Evolutionary conservation across 2,113 vertebrate genomes (phyloP).

Genomic region (Panurus biarmicus): DNA sequence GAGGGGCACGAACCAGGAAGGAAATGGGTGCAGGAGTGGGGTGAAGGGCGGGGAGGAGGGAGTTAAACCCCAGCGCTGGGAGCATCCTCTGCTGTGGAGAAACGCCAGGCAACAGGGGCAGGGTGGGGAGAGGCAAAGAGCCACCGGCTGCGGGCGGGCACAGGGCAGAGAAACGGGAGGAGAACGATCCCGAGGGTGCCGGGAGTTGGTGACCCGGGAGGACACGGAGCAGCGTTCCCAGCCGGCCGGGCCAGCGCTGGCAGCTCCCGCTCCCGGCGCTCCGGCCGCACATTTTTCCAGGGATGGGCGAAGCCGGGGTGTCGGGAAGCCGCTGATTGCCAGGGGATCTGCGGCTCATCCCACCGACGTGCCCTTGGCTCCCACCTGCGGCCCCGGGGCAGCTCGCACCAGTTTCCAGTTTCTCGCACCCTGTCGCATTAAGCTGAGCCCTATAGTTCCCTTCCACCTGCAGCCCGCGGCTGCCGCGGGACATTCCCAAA

Average conservation of each 20-base stretch:
- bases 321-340: neutral
- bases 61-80: neutral
- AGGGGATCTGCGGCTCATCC: neutral
- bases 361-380: conserved; percentile 27
- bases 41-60: neutral
- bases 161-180: neutral
- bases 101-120: neutral
- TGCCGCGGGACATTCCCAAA: neutral
- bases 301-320: rapidly evolving
- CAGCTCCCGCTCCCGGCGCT: neutral
- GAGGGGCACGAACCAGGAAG: neutral
- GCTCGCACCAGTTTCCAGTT: neutral
- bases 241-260: neutral
- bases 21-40: neutral
- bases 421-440: neutral
- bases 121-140: neutral
- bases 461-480: neutral
- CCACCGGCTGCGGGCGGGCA: neutral
- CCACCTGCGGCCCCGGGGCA: conserved; percentile 24
- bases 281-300: neutral
- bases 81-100: neutral
- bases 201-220: rapidly evolving
- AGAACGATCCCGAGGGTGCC: too few species aligned
- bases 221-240: rapidly evolving
- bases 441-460: rapidly evolving